These are phyloP conservation scores for Perccottus glenii DNA, from an alignment of 2,113 vertebrate genomes.

Conservation along the genomic window DNA sequence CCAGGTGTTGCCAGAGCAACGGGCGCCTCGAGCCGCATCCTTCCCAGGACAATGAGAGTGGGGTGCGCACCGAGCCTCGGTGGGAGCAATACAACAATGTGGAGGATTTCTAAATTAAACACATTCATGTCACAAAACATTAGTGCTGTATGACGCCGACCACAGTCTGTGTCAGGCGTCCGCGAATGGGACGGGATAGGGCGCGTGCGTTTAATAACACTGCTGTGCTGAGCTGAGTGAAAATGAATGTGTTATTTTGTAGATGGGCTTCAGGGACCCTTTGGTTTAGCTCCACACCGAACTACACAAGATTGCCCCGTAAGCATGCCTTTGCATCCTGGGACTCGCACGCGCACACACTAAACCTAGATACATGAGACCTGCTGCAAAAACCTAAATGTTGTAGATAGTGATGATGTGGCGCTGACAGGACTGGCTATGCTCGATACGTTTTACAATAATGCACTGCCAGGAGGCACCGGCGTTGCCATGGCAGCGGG, in stretches of 20 bases:
- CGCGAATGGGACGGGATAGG: slow-evolving; percentile 57
- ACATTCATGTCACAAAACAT: not conserved
- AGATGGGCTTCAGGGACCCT: slow-evolving; percentile 20
- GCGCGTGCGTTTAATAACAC: slow-evolving; percentile 34
- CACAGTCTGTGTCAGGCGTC: slow-evolving; percentile 17
- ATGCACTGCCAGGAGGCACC: slow-evolving; percentile 74
- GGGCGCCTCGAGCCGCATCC: slow-evolving; percentile 75
- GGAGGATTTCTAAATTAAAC: not conserved
- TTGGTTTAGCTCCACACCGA: slow-evolving; percentile 10
- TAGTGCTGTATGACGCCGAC: not conserved
- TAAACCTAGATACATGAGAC: slow-evolving; percentile 35
- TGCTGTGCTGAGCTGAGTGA: slow-evolving; percentile 11
- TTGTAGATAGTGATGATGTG: slow-evolving; percentile 35
- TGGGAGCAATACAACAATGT: not conserved
- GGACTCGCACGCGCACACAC: slow-evolving; percentile 26
- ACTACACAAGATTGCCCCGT: slow-evolving; percentile 42
- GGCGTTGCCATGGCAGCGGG: slow-evolving; percentile 85
- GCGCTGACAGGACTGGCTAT: slow-evolving; percentile 64
- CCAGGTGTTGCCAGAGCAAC: slow-evolving; percentile 84
- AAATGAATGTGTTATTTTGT: slow-evolving; percentile 5
- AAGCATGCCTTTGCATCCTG: slow-evolving; percentile 66
- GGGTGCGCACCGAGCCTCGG: slow-evolving; percentile 30
- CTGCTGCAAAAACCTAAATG: slow-evolving; percentile 29
- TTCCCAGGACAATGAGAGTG: slow-evolving; percentile 78
- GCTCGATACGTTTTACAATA: slow-evolving; percentile 66